A percentile compares a stretch with the other conserved stretches of the same genome.
phyloP scores from a whole-genome alignment of 2,888 invertebrate genomes.

The Villa cingulata region DNA sequence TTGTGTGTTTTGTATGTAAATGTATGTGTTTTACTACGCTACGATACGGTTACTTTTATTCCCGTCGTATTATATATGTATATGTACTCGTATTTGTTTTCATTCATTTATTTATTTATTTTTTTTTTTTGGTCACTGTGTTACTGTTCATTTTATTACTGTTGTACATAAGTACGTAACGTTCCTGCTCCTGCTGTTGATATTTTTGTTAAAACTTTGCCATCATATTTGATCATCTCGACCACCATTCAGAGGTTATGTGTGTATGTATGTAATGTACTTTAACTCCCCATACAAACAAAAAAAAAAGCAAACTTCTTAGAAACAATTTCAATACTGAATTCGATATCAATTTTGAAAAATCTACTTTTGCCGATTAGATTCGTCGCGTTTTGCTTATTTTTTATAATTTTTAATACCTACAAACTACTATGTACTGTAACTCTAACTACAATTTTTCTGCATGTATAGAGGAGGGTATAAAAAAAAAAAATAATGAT shows the following conservation, averaged over 20 bases:
- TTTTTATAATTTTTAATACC: too few species aligned
- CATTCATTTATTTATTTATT: neutral
- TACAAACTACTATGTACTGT: too few species aligned
- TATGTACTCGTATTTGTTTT: neutral
- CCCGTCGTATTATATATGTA: neutral
- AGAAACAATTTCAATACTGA: slow-evolving; percentile 14
- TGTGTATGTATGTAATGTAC: too few species aligned
- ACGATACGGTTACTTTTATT: neutral
- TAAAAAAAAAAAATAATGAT: too few species aligned
- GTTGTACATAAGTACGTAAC: neutral
- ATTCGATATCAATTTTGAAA: slow-evolving; percentile 2
- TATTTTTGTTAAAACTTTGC: neutral
- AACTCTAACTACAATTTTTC: too few species aligned
- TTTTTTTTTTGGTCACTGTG: neutral
- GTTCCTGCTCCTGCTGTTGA: neutral
- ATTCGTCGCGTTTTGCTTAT: too few species aligned
- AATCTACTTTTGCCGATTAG: neutral
- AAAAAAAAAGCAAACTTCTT: slow-evolving; percentile 8
- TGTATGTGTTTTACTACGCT: too few species aligned
- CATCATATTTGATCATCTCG: slow-evolving; percentile 7
- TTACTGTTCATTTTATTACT: neutral
- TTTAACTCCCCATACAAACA: slow-evolving; percentile 4
- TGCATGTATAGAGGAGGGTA: too few species aligned
- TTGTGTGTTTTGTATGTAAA: too few species aligned
- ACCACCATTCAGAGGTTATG: slow-evolving; percentile 6